Evolutionary conservation across 2,888 invertebrate genomes (phyloP).

Genomic region (Siphlonurus alternatus): DNA sequence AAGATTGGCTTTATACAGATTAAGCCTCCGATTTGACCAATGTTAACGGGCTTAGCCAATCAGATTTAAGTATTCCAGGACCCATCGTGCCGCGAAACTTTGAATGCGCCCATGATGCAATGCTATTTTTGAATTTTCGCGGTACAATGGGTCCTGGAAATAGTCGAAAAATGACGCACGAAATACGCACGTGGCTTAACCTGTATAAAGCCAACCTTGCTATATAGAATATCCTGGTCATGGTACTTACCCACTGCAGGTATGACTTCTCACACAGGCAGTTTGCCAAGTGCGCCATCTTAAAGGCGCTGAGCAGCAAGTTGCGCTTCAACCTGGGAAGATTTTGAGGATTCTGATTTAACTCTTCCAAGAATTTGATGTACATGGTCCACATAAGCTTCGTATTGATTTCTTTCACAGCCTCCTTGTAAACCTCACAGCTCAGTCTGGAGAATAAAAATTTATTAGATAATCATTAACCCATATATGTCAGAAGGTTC

Average conservation of each 20-base stretch:
- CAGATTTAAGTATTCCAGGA: no score
- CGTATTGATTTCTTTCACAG: conserved; percentile 30
- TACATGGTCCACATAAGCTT: conserved; percentile 37
- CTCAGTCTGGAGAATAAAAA: conserved; percentile 23
- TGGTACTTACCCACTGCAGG: conserved; percentile 26
- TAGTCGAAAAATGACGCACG: no score
- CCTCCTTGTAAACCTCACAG: conserved; percentile 31
- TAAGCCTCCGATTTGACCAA: no score
- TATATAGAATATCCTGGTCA: neutral
- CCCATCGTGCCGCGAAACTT: no score
- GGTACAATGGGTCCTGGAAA: no score
- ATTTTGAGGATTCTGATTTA: conserved; percentile 30
- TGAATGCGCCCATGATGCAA: no score
- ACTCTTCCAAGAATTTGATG: conserved; percentile 35
- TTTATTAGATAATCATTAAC: no score
- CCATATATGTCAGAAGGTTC: no score
- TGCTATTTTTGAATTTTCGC: no score
- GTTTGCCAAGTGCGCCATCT: conserved; percentile 30
- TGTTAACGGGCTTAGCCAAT: no score
- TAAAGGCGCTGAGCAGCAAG: conserved; percentile 31
- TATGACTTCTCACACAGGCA: conserved; percentile 33
- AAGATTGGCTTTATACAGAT: no score
- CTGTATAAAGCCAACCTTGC: neutral
- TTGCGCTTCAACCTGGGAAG: conserved; percentile 32
- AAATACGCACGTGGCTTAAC: neutral